Evolutionary conservation across 2,888 invertebrate species (phyloP).

Genomic region (Caenorhabditis sp.): DNA sequence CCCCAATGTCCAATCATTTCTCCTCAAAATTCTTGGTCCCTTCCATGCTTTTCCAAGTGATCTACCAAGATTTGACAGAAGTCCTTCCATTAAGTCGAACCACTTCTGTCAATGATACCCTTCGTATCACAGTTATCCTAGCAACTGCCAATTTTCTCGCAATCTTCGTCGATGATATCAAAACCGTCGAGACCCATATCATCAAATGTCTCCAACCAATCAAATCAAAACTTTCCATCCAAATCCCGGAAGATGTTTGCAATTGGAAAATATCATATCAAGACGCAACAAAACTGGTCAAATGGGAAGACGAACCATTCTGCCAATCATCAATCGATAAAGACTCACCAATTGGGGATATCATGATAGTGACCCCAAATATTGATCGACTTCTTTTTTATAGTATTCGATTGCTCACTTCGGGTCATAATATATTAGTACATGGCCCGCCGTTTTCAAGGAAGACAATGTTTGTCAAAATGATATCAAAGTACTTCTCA

Average conservation of each 20-base stretch:
- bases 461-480: slow-evolving; percentile 58
- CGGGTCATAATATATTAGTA: slow-evolving; percentile 52
- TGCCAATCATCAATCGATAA: slow-evolving; percentile 50
- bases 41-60: slow-evolving; percentile 29
- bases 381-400: slow-evolving; percentile 60
- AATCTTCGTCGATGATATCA: slow-evolving; percentile 21
- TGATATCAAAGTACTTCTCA: slow-evolving; percentile 28
- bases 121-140: slow-evolving; percentile 26
- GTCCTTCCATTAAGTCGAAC: slow-evolving; percentile 27
- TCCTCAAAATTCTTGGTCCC: slow-evolving; percentile 18
- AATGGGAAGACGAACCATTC: slow-evolving; percentile 53
- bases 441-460: slow-evolving; percentile 55
- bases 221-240: slow-evolving; percentile 18
- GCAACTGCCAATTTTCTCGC: slow-evolving; percentile 30
- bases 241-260: slow-evolving; percentile 30
- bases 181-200: slow-evolving; percentile 13
- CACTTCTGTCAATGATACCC: slow-evolving; percentile 27
- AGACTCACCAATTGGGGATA: slow-evolving; percentile 44
- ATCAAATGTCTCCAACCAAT: slow-evolving; percentile 6
- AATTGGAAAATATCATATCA: slow-evolving; percentile 37
- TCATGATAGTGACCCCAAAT: slow-evolving; percentile 51
- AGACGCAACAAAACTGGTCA: slow-evolving; percentile 30
- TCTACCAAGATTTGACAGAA: slow-evolving; percentile 31
- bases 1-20: slow-evolving; percentile 22
- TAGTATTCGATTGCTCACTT: slow-evolving; percentile 40